Percentiles rank a stretch among this genome's conserved stretches.
These are phyloP conservation scores for Nemotelus pantherinus DNA, from an alignment of 2,888 invertebrate species.

Conservation along the genomic window DNA sequence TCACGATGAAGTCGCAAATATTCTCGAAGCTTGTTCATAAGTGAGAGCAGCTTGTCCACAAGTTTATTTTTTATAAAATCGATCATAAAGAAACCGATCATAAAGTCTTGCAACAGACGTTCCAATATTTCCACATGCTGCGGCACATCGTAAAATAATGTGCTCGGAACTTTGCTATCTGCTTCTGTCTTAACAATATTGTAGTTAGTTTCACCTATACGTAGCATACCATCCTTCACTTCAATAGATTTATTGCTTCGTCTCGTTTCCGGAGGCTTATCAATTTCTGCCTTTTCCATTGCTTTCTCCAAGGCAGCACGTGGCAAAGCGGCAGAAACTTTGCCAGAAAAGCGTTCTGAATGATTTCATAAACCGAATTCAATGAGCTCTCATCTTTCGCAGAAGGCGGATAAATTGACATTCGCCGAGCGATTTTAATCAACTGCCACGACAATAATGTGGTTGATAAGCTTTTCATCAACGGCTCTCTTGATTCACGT, in stretches of 20 bases:
- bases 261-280: constrained; percentile 52
- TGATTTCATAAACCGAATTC: constrained; percentile 73
- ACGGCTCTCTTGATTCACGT: constrained; percentile 78
- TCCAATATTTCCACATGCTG: constrained; percentile 90
- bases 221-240: constrained; percentile 69
- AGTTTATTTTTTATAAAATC: constrained; percentile 98
- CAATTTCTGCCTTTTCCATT: constrained; percentile 70
- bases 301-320: constrained; percentile 83
- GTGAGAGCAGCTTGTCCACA: constrained; percentile 86
- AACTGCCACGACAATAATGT: constrained; percentile 93
- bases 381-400: constrained; percentile 51
- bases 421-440: constrained; percentile 81
- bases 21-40: constrained; percentile 90
- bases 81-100: too few species aligned
- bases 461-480: constrained; percentile 81
- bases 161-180: constrained; percentile 90
- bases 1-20: constrained; percentile 91
- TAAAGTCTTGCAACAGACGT: constrained; percentile 79
- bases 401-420: constrained; percentile 80
- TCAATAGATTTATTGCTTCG: constrained; percentile 56
- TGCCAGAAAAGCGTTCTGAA: constrained; percentile 80
- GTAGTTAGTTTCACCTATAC: constrained; percentile 77
- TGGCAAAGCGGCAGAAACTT: constrained; percentile 91
- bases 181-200: constrained; percentile 75
- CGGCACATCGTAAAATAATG: constrained; percentile 93